These are phyloP conservation scores for Temnothorax curvispinosus DNA, from an alignment of 1,140 invertebrate genomes.

Conservation along the genomic window DNA sequence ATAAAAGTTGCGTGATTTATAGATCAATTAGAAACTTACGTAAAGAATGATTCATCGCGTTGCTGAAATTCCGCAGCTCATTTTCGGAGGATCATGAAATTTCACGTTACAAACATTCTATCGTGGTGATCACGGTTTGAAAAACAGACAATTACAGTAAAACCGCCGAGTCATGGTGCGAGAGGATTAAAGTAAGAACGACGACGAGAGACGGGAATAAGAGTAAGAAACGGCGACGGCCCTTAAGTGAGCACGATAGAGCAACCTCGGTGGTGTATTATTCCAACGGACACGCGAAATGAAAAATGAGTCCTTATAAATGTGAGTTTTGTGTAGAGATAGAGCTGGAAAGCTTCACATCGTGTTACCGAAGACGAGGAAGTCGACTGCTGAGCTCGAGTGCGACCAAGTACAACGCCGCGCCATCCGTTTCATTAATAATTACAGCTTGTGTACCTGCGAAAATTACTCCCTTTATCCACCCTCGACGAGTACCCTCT, in stretches of 20 bases:
- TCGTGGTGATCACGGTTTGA: neutral
- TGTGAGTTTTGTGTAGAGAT: conserved; percentile 41
- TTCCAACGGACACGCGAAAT: conserved; percentile 53
- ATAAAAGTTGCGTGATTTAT: conserved; percentile 27
- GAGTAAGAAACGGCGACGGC: conserved; percentile 22
- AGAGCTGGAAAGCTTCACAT: conserved; percentile 46
- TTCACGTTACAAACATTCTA: conserved; percentile 14
- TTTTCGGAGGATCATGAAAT: conserved; percentile 12
- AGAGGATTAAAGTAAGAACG: conserved; percentile 34
- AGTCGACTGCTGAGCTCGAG: conserved; percentile 34
- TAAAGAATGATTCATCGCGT: conserved; percentile 13
- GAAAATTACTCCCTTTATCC: conserved; percentile 79
- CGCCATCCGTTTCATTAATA: conserved; percentile 75
- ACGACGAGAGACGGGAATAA: conserved; percentile 2
- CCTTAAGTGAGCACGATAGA: conserved; percentile 43
- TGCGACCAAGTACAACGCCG: conserved; percentile 43
- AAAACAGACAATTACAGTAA: conserved; percentile 41
- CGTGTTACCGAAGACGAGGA: conserved; percentile 62
- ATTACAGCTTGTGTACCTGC: conserved; percentile 75
- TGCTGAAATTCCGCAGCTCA: conserved; percentile 7
- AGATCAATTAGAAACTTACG: conserved; percentile 1
- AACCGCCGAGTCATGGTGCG: conserved; percentile 16
- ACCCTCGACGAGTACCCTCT: conserved; percentile 51
- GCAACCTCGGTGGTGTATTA: conserved; percentile 50
- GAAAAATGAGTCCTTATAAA: conserved; percentile 69